phyloP scores from a whole-genome alignment of 2,113 vertebrate genomes.

The Burhinus bistriatus region DNA sequence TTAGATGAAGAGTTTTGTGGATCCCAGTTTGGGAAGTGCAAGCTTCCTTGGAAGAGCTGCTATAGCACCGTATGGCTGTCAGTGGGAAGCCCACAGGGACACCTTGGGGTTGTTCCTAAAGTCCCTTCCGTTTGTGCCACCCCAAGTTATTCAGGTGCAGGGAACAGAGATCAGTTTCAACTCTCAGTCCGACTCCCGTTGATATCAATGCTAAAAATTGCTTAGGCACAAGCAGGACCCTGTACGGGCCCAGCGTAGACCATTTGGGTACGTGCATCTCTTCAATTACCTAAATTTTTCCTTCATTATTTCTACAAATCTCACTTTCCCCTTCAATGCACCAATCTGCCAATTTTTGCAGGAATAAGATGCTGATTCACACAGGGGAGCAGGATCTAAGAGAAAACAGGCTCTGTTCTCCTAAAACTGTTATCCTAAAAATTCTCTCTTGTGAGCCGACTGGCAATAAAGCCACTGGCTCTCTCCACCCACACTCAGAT shows the following conservation, averaged over 20 bases:
- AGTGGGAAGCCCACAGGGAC: neutral
- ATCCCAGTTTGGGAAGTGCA: neutral
- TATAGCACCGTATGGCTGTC: neutral
- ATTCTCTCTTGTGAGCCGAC: neutral
- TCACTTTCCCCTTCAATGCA: neutral
- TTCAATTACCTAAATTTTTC: neutral
- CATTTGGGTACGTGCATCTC: neutral
- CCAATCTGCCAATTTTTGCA: neutral
- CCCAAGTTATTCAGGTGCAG: neutral
- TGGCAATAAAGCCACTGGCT: neutral
- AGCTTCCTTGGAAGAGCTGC: neutral
- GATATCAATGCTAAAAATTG: neutral
- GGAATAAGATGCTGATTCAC: neutral
- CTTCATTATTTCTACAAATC: neutral
- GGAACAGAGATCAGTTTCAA: neutral
- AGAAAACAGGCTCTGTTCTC: neutral
- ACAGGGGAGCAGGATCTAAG: neutral
- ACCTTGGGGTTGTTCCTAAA: neutral
- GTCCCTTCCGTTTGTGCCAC: neutral
- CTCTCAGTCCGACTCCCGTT: neutral
- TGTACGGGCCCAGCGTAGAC: accelerated
- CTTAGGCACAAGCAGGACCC: neutral
- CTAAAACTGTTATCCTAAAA: neutral
- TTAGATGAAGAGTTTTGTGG: neutral
- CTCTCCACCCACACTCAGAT: neutral